A percentile compares a stretch with the other conserved stretches of the same genome.
These are phyloP conservation scores for Aegithalos caudatus DNA, from an alignment of 2,113 vertebrate genomes.

Conservation along the genomic window DNA sequence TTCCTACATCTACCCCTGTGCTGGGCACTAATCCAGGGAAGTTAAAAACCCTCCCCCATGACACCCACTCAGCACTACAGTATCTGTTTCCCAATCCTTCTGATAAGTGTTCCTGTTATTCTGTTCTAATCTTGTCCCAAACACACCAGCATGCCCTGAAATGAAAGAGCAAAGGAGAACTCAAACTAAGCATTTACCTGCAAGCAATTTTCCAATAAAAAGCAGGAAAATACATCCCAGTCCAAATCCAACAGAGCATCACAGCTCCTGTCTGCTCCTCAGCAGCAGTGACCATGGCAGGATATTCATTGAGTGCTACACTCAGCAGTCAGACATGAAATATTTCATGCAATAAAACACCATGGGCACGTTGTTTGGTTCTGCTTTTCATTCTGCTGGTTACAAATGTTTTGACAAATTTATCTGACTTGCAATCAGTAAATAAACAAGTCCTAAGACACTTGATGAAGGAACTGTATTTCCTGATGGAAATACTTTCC, in stretches of 20 bases:
- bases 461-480: background rate
- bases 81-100: conserved; percentile 29
- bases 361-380: background rate
- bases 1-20: background rate
- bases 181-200: background rate
- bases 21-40: conserved; percentile 20
- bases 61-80: conserved; percentile 9
- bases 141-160: background rate
- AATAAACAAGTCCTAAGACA: background rate
- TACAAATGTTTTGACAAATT: background rate
- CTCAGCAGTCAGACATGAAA: background rate
- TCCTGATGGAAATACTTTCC: background rate
- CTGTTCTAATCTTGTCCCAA: conserved; percentile 7
- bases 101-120: background rate
- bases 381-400: background rate
- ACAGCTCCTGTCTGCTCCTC: background rate
- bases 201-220: background rate
- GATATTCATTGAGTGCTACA: background rate
- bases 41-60: background rate
- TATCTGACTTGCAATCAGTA: background rate
- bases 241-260: background rate
- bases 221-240: background rate
- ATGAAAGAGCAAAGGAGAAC: background rate
- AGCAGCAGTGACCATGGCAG: background rate
- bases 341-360: background rate